Base-by-base conservation (phyloP, 2,797 vertebrate species). In the Siniperca undulata region DNA sequence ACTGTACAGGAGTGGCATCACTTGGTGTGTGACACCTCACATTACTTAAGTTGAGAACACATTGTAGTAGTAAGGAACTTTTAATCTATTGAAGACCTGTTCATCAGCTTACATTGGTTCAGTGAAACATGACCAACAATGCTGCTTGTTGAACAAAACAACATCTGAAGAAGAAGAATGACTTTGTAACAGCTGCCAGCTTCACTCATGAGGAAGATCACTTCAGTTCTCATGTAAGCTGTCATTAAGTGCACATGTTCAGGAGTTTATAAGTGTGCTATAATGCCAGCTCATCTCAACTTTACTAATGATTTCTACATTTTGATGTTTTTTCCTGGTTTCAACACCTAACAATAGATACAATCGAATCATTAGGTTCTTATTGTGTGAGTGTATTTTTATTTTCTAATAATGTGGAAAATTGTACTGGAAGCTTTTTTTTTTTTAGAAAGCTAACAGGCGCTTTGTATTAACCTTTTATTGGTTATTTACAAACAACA, bases 41-140 rank as follows among this genome's bases (percentile, higher is more conserved):
- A 8, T 86, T 22, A 44, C 12, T 53, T 9, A 30, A 42, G 58
- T 4, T 46, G 44, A 38, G 55, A 66, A 59, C 74, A 80, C 59
- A 50, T 30, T 65, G 42, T 52, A 36, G n/a, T 61, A n/a, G 2
- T 20, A 70, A 38, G 38, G 56, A 71, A 73, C 53, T 71, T 7
- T 10, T 58, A 67, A 22, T 68, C 38, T 75, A 36, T 27, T 73
- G 61, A 2, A 75, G 78, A 88, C 36, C 48, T 70, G 59, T 77
- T 88, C 62, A 30, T 83, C 80, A 71, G 74, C 69, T 84, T 78
- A 91, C 81, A 44, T 5, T 30, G 13, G 52, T 66, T 65, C 24
- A n/a, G 70, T 88, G 86, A 88, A 91, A 92, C 77, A 24, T n/a
- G 84, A 91, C 2, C 72, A 48, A 68, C 72, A 76, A 79, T 46